Evolutionary conservation across 1,140 invertebrate species (phyloP), one percentile per base, ranked within the genome.

Genomic region (Telenomus remus): DNA sequence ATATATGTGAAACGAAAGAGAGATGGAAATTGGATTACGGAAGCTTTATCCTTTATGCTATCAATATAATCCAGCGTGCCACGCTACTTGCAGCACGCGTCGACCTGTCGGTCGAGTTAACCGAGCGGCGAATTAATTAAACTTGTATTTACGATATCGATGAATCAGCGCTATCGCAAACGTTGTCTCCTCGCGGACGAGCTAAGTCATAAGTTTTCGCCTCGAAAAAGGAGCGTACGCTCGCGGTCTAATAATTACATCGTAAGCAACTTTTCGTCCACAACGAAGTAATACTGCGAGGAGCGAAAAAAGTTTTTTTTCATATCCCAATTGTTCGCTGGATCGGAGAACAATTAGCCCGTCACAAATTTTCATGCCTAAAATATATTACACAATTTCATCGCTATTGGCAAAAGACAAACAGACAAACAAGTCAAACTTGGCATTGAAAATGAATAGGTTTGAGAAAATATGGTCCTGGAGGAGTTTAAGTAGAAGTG

Each of bases 121-220:
- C 83, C 81, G 81, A 85, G 80, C 85, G 82, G 81, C 74, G 82
- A 86, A 85, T 86, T 86, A 86, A 87, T 86, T 86, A 87, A 87
- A 87, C 85, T 86, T 85, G 81, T 86, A 86, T 76, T 76, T 65
- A 73, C 76, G 69, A 83, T 84, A 85, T 81, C 81, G 84, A 84
- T 85, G 84, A 87, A 86, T 87, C 84, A 86, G 85, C 86, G 83
- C 82, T 86, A 85, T 85, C 84, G 78, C 85, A 82, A 85, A 83
- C 65, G 61, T 74, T 77, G 72, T 74, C 69, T 72, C 77, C 77
- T 79, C 70, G 61, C 65, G 60, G 63, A 19, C 27, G 37, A 78
- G 55, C 34, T 55, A 70, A 74, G 80, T 80, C 82, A 84, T 85
- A 85, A 85, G 84, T 85, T 84, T 80, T 46, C 14, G 57, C 66